Evolutionary conservation across 2,888 invertebrate species (phyloP).

Genomic region (Pyrochroa serraticornis): DNA sequence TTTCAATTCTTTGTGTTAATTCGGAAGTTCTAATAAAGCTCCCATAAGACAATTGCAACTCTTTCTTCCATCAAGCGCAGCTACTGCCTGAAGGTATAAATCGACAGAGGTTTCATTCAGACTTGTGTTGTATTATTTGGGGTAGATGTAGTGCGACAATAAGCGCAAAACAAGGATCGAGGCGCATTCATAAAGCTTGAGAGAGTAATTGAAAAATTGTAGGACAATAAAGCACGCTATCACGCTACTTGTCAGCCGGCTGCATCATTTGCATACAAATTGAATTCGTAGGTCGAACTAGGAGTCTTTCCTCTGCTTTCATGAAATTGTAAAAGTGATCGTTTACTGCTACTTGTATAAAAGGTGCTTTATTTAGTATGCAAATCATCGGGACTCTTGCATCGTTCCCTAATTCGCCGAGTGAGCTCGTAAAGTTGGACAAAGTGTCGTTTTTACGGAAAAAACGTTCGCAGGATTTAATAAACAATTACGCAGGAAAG

Average conservation of each 20-base stretch:
- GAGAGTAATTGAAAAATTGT: slow-evolving; percentile 20
- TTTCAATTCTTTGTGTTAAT: too few species aligned
- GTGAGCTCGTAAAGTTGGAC: too few species aligned
- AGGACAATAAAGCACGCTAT: slow-evolving; percentile 27
- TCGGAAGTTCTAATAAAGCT: too few species aligned
- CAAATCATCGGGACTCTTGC: slow-evolving; percentile 15
- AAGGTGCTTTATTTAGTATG: slow-evolving; percentile 17
- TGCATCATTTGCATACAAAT: slow-evolving; percentile 32
- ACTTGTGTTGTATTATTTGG: too few species aligned
- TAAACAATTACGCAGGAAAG: slow-evolving; percentile 19
- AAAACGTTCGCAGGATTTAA: slow-evolving; percentile 4
- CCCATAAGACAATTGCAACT: too few species aligned
- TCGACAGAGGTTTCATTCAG: not conserved
- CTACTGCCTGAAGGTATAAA: too few species aligned
- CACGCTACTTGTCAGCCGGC: slow-evolving; percentile 27
- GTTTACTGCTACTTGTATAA: slow-evolving; percentile 19
- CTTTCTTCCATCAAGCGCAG: too few species aligned
- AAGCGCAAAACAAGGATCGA: too few species aligned
- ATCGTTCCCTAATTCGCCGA: not conserved
- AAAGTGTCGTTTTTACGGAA: too few species aligned
- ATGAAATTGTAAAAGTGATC: slow-evolving; percentile 26
- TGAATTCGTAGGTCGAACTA: slow-evolving; percentile 27
- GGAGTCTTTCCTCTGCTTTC: slow-evolving; percentile 13
- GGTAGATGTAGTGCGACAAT: too few species aligned
- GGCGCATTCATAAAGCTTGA: not conserved